These are phyloP conservation scores for Drosophila jambulina DNA, from an alignment of 1,140 invertebrate species.

Conservation along the genomic window DNA sequence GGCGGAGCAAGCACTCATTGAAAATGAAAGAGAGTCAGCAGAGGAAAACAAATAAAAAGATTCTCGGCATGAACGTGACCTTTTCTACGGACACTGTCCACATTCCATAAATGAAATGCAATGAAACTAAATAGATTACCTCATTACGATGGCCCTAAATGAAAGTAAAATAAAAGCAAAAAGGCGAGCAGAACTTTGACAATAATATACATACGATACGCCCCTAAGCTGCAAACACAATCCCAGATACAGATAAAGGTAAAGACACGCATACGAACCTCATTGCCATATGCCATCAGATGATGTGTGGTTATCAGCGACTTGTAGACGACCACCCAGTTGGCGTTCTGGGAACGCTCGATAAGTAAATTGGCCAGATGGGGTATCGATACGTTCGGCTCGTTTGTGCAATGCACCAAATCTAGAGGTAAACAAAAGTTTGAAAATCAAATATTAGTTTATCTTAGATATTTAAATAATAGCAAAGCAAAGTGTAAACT, in stretches of 20 bases:
- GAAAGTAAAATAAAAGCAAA: slow-evolving; percentile 37
- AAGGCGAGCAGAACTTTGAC: slow-evolving; percentile 1
- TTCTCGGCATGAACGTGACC: slow-evolving; percentile 39
- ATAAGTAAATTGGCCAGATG: slow-evolving; percentile 99
- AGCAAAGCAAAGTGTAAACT: neutral
- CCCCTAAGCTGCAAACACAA: slow-evolving; percentile 21
- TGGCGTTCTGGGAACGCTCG: slow-evolving; percentile 98
- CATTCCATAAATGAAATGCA: slow-evolving; percentile 21
- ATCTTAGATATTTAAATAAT: neutral
- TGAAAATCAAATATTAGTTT: neutral
- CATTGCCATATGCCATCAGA: slow-evolving; percentile 99
- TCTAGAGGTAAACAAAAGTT: slow-evolving; percentile 88
- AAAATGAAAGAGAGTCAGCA: slow-evolving; percentile 34
- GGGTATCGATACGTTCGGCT: slow-evolving; percentile 99
- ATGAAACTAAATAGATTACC: slow-evolving; percentile 25
- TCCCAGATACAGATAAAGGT: slow-evolving; percentile 10
- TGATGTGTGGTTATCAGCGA: slow-evolving; percentile 99
- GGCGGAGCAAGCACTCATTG: neutral
- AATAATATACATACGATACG: slow-evolving; percentile 30
- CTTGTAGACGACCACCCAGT: slow-evolving; percentile 99
- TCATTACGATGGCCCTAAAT: slow-evolving; percentile 25
- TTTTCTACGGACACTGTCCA: slow-evolving; percentile 8
- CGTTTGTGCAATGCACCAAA: slow-evolving; percentile 99
- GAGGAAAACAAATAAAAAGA: slow-evolving; percentile 30
- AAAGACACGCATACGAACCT: slow-evolving; percentile 88